Percentiles rank a stretch among this genome's conserved stretches.
phyloP scores from a whole-genome alignment of 1,140 invertebrate genomes.

The Papilio polyxenes region DNA sequence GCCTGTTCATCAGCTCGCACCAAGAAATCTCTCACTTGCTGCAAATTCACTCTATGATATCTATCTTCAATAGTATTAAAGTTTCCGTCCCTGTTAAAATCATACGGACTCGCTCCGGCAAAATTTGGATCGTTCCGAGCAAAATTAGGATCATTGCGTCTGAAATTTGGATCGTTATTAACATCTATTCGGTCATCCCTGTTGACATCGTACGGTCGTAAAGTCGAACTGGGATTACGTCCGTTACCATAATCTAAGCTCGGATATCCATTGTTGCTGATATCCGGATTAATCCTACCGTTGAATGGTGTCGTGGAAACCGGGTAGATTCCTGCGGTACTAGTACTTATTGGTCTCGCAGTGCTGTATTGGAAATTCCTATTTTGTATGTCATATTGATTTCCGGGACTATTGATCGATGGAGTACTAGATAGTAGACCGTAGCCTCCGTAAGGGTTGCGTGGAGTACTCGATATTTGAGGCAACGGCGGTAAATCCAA shows the following conservation, averaged over 20 bases:
- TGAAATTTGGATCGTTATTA: constrained; percentile 73
- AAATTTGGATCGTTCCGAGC: constrained; percentile 69
- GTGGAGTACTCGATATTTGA: constrained; percentile 70
- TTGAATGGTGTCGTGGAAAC: constrained; percentile 71
- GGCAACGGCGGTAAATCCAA: constrained; percentile 81
- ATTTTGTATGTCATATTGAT: constrained; percentile 65
- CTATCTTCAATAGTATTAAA: constrained; percentile 68
- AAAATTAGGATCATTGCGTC: constrained; percentile 73
- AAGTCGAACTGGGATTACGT: constrained; percentile 64
- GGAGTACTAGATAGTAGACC: constrained; percentile 67
- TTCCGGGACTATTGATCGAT: constrained; percentile 62
- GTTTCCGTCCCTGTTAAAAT: constrained; percentile 64
- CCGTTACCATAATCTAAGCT: constrained; percentile 64
- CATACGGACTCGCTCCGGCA: constrained; percentile 68
- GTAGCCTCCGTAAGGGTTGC: constrained; percentile 64
- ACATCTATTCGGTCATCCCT: constrained; percentile 72
- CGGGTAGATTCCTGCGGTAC: constrained; percentile 62
- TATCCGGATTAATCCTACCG: constrained; percentile 72
- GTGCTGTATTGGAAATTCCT: constrained; percentile 69
- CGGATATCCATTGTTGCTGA: constrained; percentile 76
- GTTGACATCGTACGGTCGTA: constrained; percentile 63
- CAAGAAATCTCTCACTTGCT: constrained; percentile 81
- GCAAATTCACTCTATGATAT: constrained; percentile 61
- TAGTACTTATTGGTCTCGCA: constrained; percentile 59
- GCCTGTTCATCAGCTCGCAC: constrained; percentile 86